phyloP scores from a whole-genome alignment of 2,797 vertebrate species.

The Rhodeus uyekii region DNA sequence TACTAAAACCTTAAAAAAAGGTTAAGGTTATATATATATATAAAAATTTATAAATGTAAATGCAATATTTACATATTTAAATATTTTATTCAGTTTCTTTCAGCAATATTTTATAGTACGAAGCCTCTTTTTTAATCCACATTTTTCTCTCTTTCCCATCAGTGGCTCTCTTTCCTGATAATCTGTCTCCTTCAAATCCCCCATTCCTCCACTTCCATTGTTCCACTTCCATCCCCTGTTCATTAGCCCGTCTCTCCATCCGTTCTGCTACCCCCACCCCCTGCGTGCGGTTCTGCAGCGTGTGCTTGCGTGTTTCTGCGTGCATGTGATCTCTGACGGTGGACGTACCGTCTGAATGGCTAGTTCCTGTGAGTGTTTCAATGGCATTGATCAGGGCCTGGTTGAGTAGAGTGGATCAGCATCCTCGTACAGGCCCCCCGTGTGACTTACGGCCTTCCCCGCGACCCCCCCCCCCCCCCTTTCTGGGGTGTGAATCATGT shows the following conservation, averaged over 20 bases:
- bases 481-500: conserved; percentile 45
- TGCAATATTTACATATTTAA: too few species aligned
- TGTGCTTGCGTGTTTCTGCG: conserved; percentile 17
- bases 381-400: conserved; percentile 50
- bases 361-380: conserved; percentile 49
- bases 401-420: conserved; percentile 40
- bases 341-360: conserved; percentile 46
- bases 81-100: not conserved
- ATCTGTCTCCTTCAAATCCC: conserved; percentile 15
- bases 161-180: conserved; percentile 8
- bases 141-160: conserved; percentile 13
- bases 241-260: not conserved
- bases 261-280: not conserved
- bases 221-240: conserved; percentile 24
- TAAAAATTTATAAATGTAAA: too few species aligned
- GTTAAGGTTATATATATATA: too few species aligned
- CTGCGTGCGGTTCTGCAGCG: conserved; percentile 40
- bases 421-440: conserved; percentile 12
- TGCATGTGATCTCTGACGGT: conserved; percentile 24
- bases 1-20: too few species aligned
- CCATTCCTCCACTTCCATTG: conserved; percentile 18
- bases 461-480: conserved; percentile 27
- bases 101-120: not conserved
- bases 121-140: not conserved
- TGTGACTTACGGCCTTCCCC: conserved; percentile 37